Percentiles rank a stretch among this genome's conserved stretches.
phyloP scores from a whole-genome alignment of 2,113 vertebrate genomes.

The Cyanistes caeruleus region DNA sequence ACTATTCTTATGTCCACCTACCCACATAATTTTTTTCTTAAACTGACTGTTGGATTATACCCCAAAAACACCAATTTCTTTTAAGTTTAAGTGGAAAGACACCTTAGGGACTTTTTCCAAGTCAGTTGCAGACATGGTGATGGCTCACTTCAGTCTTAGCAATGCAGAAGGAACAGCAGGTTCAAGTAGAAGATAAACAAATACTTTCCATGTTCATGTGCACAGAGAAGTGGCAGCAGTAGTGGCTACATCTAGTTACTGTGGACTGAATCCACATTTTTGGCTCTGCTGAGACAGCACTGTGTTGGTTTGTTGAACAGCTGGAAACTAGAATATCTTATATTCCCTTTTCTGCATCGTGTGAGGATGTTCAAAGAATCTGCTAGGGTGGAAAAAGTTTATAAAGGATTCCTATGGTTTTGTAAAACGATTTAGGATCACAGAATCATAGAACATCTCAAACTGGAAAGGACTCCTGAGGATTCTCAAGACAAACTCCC shows the following conservation, averaged over 20 bases:
- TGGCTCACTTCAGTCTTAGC: background rate
- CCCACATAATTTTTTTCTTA: background rate
- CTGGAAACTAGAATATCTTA: background rate
- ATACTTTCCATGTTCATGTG: background rate
- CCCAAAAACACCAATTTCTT: background rate
- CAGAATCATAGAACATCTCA: background rate
- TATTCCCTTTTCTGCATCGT: background rate
- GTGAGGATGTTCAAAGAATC: background rate
- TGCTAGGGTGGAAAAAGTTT: background rate
- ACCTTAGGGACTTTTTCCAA: background rate
- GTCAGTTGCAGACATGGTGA: background rate
- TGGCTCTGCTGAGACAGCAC: background rate
- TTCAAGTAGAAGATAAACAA: background rate
- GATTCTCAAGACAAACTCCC: fast-evolving
- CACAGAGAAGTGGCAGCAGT: background rate
- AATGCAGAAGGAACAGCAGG: background rate
- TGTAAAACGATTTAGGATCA: background rate
- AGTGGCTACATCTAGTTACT: background rate
- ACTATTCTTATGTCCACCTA: background rate
- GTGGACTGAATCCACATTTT: background rate
- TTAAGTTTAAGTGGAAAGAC: background rate
- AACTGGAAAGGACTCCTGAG: background rate
- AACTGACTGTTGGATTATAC: background rate
- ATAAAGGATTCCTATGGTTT: background rate
- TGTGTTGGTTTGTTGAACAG: background rate